phyloP scores from a whole-genome alignment of 92 coral and sea anemone genomes.

The Epizoanthus illoricatus region DNA sequence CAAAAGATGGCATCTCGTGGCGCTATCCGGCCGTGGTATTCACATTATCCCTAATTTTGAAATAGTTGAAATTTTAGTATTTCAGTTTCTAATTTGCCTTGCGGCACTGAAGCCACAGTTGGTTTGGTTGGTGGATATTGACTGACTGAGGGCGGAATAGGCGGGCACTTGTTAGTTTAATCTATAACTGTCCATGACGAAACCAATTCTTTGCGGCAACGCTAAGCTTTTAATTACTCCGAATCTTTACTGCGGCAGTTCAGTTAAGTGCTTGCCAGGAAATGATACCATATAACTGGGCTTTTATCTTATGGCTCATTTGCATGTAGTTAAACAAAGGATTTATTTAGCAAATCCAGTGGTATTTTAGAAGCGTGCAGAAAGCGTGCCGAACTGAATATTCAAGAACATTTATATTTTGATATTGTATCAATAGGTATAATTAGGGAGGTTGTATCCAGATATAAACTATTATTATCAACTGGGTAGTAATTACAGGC shows the following conservation, averaged over 20 bases:
- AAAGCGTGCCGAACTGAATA: neutral
- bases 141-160: neutral
- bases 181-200: neutral
- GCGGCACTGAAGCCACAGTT: conserved; percentile 4
- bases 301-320: neutral
- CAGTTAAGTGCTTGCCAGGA: conserved; percentile 5
- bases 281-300: neutral
- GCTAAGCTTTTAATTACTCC: neutral
- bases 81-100: too few relatives aligned
- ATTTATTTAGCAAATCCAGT: neutral
- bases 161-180: neutral
- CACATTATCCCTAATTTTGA: too few relatives aligned
- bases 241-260: neutral
- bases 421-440: too few relatives aligned
- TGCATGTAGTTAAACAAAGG: conserved; percentile 8
- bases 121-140: neutral
- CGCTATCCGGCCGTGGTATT: too few relatives aligned
- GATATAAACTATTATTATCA: too few relatives aligned
- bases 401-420: neutral
- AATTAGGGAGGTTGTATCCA: too few relatives aligned
- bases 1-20: too few relatives aligned
- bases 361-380: too few relatives aligned
- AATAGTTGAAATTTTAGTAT: too few relatives aligned
- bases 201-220: neutral
- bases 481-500: too few relatives aligned